Conservation (phyloP, 2,888 invertebrate genomes). For the Lutraria lutraria region DNA sequence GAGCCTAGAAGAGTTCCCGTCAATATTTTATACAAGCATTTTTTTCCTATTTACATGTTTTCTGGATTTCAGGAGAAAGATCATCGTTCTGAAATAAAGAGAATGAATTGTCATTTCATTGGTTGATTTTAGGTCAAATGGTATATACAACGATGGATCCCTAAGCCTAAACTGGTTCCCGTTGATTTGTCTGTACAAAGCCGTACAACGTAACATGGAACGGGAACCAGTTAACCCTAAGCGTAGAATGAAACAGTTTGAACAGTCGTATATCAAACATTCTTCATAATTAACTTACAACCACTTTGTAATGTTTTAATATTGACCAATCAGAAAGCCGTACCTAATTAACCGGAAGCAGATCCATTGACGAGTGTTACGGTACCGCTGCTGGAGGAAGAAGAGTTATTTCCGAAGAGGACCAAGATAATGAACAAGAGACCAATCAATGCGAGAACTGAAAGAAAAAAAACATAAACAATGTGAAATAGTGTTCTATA, state of each 20-base stretch:
- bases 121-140: too few species aligned
- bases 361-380: conserved; percentile 45
- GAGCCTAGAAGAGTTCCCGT: conserved; percentile 26
- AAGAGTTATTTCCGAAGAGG: conserved; percentile 26
- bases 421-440: conserved; percentile 34
- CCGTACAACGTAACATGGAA: too few species aligned
- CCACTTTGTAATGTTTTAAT: not conserved
- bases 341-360: conserved; percentile 39
- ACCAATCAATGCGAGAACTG: conserved; percentile 41
- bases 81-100: not conserved
- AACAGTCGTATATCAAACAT: too few species aligned
- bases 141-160: not conserved
- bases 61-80: not conserved
- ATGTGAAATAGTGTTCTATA: not conserved
- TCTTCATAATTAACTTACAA: too few species aligned
- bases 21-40: conserved; percentile 5
- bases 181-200: not conserved
- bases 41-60: not conserved
- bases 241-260: too few species aligned
- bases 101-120: too few species aligned
- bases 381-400: conserved; percentile 24
- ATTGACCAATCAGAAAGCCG: not conserved
- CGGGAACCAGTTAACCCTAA: too few species aligned
- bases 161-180: not conserved
- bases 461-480: not conserved